These are phyloP conservation scores for Labeo calbasu DNA, from an alignment of 2,797 vertebrate species.

Conservation along the genomic window DNA sequence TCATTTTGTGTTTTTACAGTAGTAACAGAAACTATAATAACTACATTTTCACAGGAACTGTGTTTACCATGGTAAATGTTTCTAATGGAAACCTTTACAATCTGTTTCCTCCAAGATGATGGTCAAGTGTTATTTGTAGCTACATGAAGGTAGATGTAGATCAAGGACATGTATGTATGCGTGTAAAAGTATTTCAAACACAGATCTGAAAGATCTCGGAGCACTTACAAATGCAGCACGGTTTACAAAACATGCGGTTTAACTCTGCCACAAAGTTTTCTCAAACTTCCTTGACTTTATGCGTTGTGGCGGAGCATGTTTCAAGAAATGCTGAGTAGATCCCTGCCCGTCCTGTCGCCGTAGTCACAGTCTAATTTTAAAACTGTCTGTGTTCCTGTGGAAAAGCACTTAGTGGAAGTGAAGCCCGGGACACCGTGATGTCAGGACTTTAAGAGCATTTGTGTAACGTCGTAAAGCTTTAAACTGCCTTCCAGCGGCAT, in stretches of 20 bases:
- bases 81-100: background rate
- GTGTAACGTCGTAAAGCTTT: constrained; percentile 37
- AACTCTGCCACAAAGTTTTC: constrained; percentile 3
- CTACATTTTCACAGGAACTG: background rate
- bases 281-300: background rate
- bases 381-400: constrained; percentile 26
- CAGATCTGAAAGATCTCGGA: background rate
- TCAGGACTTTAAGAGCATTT: constrained; percentile 44
- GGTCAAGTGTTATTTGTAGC: background rate
- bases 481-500: constrained; percentile 10
- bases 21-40: background rate
- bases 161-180: background rate
- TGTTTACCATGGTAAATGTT: background rate
- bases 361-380: constrained; percentile 25
- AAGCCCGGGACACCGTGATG: background rate
- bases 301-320: constrained; percentile 1
- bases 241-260: background rate
- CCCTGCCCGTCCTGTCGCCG: background rate
- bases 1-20: background rate
- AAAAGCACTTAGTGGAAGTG: constrained; percentile 20
- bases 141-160: background rate
- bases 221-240: background rate
- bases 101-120: background rate
- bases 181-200: background rate
- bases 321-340: constrained; percentile 7